Evolutionary conservation across 2,888 invertebrate species (phyloP), one percentile per base, ranked within the genome.

Genomic region (Enchytraeus crypticus): DNA sequence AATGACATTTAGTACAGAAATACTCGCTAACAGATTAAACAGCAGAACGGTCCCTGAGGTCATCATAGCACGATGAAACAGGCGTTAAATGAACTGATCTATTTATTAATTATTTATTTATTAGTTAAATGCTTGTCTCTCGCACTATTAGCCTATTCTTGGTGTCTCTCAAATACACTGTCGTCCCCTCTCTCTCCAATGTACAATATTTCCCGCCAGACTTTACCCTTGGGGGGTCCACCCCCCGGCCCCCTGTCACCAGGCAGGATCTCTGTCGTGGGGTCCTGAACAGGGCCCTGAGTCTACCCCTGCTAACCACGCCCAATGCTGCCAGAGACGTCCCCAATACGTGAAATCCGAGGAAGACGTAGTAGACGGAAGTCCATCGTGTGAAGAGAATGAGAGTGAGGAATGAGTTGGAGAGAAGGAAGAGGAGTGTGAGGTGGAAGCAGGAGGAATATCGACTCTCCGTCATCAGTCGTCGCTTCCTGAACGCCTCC

Each of bases 361-460:
- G 27, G 27, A 57, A 57, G 3, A 57, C 5, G 47, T 57, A 46
- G 45, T 27, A 43, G 4, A 46, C 18, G 5, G 29, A n/a, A 26
- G 57, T 21, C 45, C 43, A 45, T n/a, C 46, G 29, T 3, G 57
- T 57, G 45, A 57, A 45, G 27, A 27, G 14, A 27, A 46, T 27
- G 18, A 26, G 21, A 0, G 46, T 23, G 2, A 46, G 45, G 27
- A 57, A n/a, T 3, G 29, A 26, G 45, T 46, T 46, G 21, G 57
- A 29, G 3, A 45, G 27, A 18, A 46, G 26, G 29, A 33, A 27
- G 32, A 57, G 29, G 14, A 57, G 29, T 8, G 57, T 46, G 45
- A 57, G 47, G 29, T 57, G 57, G 2, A 57, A 23, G 27, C 47
- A 57, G 23, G 29, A 29, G 21, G 46, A 29, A 23, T 45, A 57